These are phyloP conservation scores for Ophthalmolycus amberensis DNA, from an alignment of 2,113 vertebrate species.

Conservation along the genomic window DNA sequence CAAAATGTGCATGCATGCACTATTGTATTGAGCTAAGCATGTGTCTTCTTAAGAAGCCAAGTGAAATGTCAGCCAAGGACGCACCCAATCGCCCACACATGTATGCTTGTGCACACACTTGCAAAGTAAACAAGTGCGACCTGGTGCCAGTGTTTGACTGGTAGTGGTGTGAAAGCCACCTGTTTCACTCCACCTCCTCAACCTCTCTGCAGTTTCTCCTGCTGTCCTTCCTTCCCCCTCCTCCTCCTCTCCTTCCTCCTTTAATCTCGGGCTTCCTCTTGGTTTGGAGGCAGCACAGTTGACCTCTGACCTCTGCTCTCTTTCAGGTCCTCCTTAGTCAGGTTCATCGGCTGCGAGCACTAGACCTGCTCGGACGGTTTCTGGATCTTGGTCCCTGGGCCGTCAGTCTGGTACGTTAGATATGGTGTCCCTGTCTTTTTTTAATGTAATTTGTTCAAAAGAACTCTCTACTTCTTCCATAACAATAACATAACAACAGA, in stretches of 20 bases:
- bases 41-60: background rate
- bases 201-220: constrained; percentile 23
- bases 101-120: constrained; percentile 17
- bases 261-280: constrained; percentile 44
- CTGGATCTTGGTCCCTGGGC: constrained; percentile 98
- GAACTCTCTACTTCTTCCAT: background rate
- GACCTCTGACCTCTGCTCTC: constrained; percentile 54
- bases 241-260: constrained; percentile 3
- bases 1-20: constrained; percentile 4
- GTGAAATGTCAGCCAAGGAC: constrained; percentile 45
- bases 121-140: constrained; percentile 21
- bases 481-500: too few species aligned
- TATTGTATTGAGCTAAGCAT: background rate
- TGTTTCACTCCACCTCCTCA: constrained; percentile 53
- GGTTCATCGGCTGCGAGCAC: constrained; percentile 93
- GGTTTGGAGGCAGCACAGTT: background rate
- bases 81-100: constrained; percentile 28
- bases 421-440: background rate
- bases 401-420: constrained; percentile 90
- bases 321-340: constrained; percentile 97
- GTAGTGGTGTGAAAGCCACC: constrained; percentile 70
- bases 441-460: background rate
- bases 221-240: constrained; percentile 39
- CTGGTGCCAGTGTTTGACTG: constrained; percentile 47
- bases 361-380: constrained; percentile 94